phyloP scores from a whole-genome alignment of 2,113 vertebrate genomes.

The Aspiorhynchus laticeps region DNA sequence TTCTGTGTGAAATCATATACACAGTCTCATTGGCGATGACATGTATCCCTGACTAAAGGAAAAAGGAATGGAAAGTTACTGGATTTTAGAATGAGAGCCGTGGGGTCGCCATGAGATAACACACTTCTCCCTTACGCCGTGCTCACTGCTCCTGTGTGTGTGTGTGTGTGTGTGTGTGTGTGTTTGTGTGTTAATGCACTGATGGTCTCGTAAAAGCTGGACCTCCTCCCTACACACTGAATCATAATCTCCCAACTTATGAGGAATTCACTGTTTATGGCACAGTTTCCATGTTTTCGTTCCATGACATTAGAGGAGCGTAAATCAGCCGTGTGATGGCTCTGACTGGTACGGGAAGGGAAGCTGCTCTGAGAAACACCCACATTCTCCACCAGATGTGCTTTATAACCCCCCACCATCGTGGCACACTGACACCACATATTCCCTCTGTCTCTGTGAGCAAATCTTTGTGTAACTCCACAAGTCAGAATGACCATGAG shows the following conservation, averaged over 20 bases:
- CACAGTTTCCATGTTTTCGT: constrained; percentile 87
- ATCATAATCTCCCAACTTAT: constrained; percentile 85
- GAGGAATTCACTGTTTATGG: constrained; percentile 89
- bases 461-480: not conserved
- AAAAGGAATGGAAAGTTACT: not conserved
- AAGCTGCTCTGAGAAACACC: constrained; percentile 85
- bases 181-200: not conserved
- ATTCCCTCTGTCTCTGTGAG: not conserved
- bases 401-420: constrained; percentile 61
- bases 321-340: constrained; percentile 90
- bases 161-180: too few species aligned
- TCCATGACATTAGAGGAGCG: constrained; percentile 84
- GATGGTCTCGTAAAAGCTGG: not conserved
- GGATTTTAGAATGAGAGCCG: constrained; percentile 20
- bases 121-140: not conserved
- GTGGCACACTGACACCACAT: constrained; percentile 9
- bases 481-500: not conserved
- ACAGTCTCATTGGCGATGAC: constrained; percentile 9
- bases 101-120: not conserved
- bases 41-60: constrained; percentile 22
- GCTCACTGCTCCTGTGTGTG: not conserved
- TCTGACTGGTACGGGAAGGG: constrained; percentile 90
- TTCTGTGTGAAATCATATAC: constrained; percentile 36
- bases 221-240: constrained; percentile 84
- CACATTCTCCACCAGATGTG: constrained; percentile 86